A percentile compares a stretch with the other conserved stretches of the same genome.
phyloP scores from a whole-genome alignment of 2,113 vertebrate genomes.

The Eulemur rufifrons region DNA sequence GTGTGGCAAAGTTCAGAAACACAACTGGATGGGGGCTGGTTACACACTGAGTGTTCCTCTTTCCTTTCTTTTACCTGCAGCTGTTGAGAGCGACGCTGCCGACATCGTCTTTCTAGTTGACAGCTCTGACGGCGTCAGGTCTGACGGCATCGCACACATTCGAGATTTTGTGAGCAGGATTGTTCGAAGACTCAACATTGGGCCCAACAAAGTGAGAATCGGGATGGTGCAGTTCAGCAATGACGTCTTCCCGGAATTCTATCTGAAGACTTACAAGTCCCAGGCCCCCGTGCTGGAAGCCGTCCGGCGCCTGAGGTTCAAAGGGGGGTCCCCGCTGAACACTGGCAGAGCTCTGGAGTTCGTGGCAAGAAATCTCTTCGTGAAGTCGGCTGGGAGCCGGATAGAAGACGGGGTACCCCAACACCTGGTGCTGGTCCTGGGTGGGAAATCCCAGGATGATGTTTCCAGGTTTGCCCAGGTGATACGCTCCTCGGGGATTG shows the following conservation, averaged over 20 bases:
- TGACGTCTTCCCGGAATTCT: conserved; percentile 88
- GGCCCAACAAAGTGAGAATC: conserved; percentile 89
- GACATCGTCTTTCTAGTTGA: conserved; percentile 97
- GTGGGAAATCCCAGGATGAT: conserved; percentile 90
- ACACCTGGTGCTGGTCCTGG: conserved; percentile 93
- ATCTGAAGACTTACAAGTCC: conserved; percentile 87
- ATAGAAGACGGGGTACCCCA: conserved; percentile 91
- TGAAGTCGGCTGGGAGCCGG: conserved; percentile 89
- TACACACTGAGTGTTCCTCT: not conserved
- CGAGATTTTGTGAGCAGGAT: conserved; percentile 92
- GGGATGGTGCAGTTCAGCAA: conserved; percentile 93
- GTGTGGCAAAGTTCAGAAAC: accelerated
- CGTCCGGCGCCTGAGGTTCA: conserved; percentile 89
- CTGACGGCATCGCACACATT: conserved; percentile 88
- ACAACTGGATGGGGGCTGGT: accelerated
- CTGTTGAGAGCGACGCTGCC: conserved; percentile 85
- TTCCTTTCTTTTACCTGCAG: conserved; percentile 49
- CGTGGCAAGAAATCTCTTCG: conserved; percentile 89
- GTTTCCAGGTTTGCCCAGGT: conserved; percentile 84
- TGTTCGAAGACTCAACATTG: conserved; percentile 89
- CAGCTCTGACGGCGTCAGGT: conserved; percentile 87
- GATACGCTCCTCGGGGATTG: conserved; percentile 84
- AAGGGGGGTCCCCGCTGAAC: conserved; percentile 88
- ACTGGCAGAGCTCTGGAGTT: conserved; percentile 91
- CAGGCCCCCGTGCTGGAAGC: conserved; percentile 85